These are phyloP conservation scores for Molossus alvarezi DNA, from an alignment of 2,797 vertebrate genomes.

Conservation along the genomic window DNA sequence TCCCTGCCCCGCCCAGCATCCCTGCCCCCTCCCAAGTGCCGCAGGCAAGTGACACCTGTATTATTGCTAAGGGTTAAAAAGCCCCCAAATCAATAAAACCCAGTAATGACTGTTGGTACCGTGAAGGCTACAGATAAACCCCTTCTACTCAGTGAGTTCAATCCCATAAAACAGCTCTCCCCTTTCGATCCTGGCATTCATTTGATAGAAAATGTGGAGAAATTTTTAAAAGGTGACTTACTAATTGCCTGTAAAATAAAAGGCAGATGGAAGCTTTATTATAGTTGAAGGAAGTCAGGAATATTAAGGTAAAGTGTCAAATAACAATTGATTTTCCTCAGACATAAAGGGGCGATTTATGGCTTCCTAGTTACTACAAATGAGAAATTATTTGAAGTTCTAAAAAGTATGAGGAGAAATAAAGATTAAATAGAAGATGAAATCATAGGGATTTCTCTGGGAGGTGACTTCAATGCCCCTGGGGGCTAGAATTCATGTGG, in stretches of 20 bases:
- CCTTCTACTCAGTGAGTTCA: conserved; percentile 81
- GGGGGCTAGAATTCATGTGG: conserved; percentile 63
- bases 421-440: conserved; percentile 88
- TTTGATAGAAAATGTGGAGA: conserved; percentile 85
- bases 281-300: conserved; percentile 88
- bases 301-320: conserved; percentile 90
- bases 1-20: not conserved
- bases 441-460: conserved; percentile 79
- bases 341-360: conserved; percentile 88
- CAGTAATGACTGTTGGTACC: conserved; percentile 84
- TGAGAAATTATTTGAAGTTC: conserved; percentile 87
- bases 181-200: conserved; percentile 79
- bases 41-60: conserved; percentile 80
- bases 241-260: conserved; percentile 90
- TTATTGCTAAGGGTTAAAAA: conserved; percentile 87
- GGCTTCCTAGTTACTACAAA: conserved; percentile 87
- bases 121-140: conserved; percentile 85
- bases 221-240: conserved; percentile 86
- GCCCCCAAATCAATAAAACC: conserved; percentile 85
- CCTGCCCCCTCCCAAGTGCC: not conserved
- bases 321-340: conserved; percentile 89
- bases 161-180: conserved; percentile 86
- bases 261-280: conserved; percentile 89
- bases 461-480: conserved; percentile 72
- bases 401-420: conserved; percentile 86